Conservation (phyloP, 2,113 vertebrate species). For the Oxyruncus cristatus region DNA sequence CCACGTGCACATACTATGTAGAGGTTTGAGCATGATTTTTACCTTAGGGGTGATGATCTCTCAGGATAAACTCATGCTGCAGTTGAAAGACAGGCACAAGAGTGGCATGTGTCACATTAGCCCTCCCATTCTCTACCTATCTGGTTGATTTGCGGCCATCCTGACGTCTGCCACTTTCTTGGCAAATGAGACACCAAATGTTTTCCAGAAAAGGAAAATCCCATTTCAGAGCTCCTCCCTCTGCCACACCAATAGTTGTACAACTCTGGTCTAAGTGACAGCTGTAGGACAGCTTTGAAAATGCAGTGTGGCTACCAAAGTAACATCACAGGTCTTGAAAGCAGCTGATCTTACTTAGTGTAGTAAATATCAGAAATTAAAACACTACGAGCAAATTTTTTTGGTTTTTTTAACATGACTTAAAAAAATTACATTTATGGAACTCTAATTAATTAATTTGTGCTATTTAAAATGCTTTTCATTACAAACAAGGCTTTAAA, state of each 20-base stretch:
- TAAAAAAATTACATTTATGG: background rate
- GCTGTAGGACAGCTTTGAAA: background rate
- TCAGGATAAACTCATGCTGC: background rate
- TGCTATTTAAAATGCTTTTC: background rate
- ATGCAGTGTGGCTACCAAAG: background rate
- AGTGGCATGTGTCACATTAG: background rate
- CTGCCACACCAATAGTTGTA: background rate
- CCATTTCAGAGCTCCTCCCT: background rate
- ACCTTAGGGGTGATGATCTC: background rate
- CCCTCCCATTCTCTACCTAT: background rate
- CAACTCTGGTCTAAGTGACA: background rate
- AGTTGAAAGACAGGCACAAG: background rate
- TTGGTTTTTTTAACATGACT: background rate
- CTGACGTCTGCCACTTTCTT: background rate
- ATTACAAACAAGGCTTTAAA: background rate
- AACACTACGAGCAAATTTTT: background rate
- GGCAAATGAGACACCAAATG: background rate
- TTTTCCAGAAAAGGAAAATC: background rate
- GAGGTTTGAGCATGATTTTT: background rate
- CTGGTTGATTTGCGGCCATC: background rate
- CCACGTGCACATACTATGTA: background rate
- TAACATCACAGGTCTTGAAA: background rate
- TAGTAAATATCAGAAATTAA: background rate
- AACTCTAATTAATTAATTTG: background rate
- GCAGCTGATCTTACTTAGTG: background rate